A percentile compares a stretch with the other conserved stretches of the same genome.
These are phyloP conservation scores for Glaucopsyche alexis DNA, from an alignment of 2,888 invertebrate species.

Conservation along the genomic window DNA sequence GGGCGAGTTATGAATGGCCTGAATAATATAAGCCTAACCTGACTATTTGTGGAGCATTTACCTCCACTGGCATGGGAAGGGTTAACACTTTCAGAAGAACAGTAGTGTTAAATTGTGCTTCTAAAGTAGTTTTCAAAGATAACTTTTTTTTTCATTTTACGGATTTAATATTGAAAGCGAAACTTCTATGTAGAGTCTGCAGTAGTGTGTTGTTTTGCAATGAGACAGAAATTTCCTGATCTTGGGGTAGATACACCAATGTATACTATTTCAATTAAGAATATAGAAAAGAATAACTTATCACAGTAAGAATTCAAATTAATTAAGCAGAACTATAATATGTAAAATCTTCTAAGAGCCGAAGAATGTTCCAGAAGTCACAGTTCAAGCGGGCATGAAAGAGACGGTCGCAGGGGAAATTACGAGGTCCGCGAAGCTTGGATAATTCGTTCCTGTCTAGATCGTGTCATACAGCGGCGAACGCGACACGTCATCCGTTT, in stretches of 20 bases:
- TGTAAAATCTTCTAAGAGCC: slow-evolving; percentile 1
- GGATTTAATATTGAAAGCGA: too few species aligned
- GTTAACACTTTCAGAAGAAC: neutral
- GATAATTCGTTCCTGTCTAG: slow-evolving; percentile 54
- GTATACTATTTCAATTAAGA: too few species aligned
- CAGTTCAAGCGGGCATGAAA: slow-evolving; percentile 43
- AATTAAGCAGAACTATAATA: slow-evolving; percentile 6
- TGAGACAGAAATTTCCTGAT: too few species aligned
- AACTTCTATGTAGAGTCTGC: too few species aligned
- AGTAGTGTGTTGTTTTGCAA: too few species aligned
- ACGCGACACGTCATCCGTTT: slow-evolving; percentile 38
- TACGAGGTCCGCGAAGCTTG: slow-evolving; percentile 45
- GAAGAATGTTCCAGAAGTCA: slow-evolving; percentile 11
- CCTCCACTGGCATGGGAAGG: slow-evolving; percentile 12
- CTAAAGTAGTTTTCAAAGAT: neutral
- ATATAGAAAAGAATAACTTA: too few species aligned
- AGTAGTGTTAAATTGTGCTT: neutral
- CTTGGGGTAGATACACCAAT: too few species aligned
- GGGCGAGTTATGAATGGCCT: slow-evolving; percentile 40
- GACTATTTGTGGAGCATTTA: slow-evolving; percentile 39
- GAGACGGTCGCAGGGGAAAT: slow-evolving; percentile 56
- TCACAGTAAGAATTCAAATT: neutral
- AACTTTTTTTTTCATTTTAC: too few species aligned
- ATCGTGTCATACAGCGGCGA: slow-evolving; percentile 37
- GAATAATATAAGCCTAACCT: slow-evolving; percentile 58